Evolutionary conservation across 2,797 vertebrate species (phyloP).

Genomic region (Euthynnus affinis): DNA sequence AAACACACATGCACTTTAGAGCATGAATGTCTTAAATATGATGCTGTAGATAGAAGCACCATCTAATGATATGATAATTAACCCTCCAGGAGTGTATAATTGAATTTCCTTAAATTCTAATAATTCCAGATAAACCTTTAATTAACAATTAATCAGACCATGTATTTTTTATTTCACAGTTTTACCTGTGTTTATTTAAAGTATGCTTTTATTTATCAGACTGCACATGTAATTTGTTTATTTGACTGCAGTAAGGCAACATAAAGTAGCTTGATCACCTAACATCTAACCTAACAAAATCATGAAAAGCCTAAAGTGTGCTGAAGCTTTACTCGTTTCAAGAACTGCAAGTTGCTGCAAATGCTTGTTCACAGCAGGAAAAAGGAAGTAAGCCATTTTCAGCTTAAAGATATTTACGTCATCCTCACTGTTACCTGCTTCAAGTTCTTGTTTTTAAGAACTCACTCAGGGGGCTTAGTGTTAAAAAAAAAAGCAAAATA

Average conservation of each 20-base stretch:
- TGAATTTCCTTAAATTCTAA: conserved; percentile 36
- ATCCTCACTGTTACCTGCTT: conserved; percentile 19
- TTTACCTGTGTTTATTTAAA: conserved; percentile 10
- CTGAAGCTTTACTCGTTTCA: conserved; percentile 8
- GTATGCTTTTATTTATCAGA: not conserved
- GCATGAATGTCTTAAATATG: not conserved
- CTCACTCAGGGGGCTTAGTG: conserved; percentile 4
- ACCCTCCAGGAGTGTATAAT: conserved; percentile 19
- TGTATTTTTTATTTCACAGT: conserved; percentile 20
- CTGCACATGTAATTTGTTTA: not conserved
- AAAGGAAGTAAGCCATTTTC: conserved; percentile 31
- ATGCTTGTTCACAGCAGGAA: conserved; percentile 29
- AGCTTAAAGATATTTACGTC: conserved; percentile 27
- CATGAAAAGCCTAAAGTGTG: conserved; percentile 18
- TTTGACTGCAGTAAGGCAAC: not conserved
- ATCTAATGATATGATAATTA: conserved; percentile 30
- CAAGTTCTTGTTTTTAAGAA: conserved; percentile 37
- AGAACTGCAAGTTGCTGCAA: conserved; percentile 5
- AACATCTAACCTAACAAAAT: not conserved
- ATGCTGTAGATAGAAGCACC: not conserved
- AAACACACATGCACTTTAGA: not conserved
- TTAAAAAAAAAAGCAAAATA: not conserved
- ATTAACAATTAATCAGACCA: conserved; percentile 13
- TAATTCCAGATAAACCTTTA: conserved; percentile 34
- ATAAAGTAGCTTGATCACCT: conserved; percentile 10